Conservation (phyloP, 2,113 vertebrate genomes). For the Oryzias celebensis region DNA sequence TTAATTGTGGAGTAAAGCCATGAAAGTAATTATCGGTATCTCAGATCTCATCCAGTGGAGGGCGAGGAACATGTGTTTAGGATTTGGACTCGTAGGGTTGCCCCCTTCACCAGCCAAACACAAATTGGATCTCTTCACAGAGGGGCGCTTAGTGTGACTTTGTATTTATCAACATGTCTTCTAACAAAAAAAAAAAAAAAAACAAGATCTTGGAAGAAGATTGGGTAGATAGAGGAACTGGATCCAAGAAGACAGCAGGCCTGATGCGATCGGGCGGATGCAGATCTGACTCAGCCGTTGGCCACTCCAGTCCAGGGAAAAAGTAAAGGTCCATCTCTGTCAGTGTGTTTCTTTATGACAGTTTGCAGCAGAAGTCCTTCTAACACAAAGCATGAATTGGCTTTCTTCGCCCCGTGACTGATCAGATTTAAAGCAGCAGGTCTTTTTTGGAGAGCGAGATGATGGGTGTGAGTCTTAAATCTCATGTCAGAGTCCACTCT, state of each 20-base stretch:
- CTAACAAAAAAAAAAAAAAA: slow-evolving; percentile 20
- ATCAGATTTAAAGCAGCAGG: slow-evolving; percentile 25
- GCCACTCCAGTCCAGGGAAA: slow-evolving; percentile 12
- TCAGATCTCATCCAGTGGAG: slow-evolving; percentile 65
- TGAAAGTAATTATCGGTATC: slow-evolving; percentile 73
- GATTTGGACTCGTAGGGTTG: slow-evolving; percentile 64
- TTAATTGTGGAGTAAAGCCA: slow-evolving; percentile 65
- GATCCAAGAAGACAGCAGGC: slow-evolving; percentile 49
- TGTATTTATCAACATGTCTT: slow-evolving; percentile 51
- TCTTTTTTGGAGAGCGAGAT: slow-evolving; percentile 45
- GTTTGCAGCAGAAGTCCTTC: not conserved
- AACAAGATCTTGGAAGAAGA: slow-evolving; percentile 55
- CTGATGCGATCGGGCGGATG: slow-evolving; percentile 56
- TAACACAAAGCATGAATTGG: slow-evolving; percentile 13
- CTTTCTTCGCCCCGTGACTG: slow-evolving; percentile 36
- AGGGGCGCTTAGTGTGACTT: slow-evolving; percentile 16
- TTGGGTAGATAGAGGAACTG: slow-evolving; percentile 28
- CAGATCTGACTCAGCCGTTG: slow-evolving; percentile 34
- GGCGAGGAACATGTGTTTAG: slow-evolving; percentile 69
- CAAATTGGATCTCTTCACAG: slow-evolving; percentile 39
- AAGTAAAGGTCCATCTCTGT: slow-evolving; percentile 11
- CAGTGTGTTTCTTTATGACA: slow-evolving; percentile 1
- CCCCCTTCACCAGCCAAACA: slow-evolving; percentile 63
- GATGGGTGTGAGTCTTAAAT: slow-evolving; percentile 72
- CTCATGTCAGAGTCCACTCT: slow-evolving; percentile 56